phyloP scores from a whole-genome alignment of 2,888 invertebrate species.

The Hyppa rectilinea region DNA sequence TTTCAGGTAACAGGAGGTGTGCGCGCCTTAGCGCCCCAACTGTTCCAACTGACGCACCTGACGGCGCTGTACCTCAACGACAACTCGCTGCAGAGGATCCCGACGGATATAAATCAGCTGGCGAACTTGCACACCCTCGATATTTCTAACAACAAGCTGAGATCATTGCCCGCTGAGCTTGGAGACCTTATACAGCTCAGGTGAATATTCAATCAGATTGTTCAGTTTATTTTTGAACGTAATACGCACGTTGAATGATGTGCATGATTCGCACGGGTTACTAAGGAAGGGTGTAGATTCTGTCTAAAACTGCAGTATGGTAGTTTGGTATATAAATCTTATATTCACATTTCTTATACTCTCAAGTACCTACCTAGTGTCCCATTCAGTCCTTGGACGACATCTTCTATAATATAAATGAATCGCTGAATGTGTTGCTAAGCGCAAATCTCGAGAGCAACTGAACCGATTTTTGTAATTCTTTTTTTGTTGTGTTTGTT shows the following conservation, averaged over 20 bases:
- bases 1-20: conserved; percentile 97
- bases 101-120: conserved; percentile 97
- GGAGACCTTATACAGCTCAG: conserved; percentile 98
- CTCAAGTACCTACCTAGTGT: background rate
- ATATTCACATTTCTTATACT: background rate
- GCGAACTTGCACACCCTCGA: conserved; percentile 96
- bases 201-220: conserved; percentile 81
- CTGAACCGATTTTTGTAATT: too few relatives aligned
- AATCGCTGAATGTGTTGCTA: too few relatives aligned
- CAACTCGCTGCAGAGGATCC: conserved; percentile 97
- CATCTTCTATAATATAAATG: too few relatives aligned
- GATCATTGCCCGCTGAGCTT: conserved; percentile 98
- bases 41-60: conserved; percentile 97
- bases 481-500: too few relatives aligned
- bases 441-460: too few relatives aligned
- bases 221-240: too few relatives aligned
- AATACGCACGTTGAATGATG: too few relatives aligned
- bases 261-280: background rate
- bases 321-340: too few relatives aligned
- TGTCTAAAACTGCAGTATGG: background rate
- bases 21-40: conserved; percentile 97
- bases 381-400: background rate
- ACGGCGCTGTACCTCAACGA: conserved; percentile 99
- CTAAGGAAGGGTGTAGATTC: background rate
- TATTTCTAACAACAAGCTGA: conserved; percentile 98